These are phyloP conservation scores for Drosophila flavopinicola DNA, from an alignment of 2,888 invertebrate genomes.

Conservation along the genomic window DNA sequence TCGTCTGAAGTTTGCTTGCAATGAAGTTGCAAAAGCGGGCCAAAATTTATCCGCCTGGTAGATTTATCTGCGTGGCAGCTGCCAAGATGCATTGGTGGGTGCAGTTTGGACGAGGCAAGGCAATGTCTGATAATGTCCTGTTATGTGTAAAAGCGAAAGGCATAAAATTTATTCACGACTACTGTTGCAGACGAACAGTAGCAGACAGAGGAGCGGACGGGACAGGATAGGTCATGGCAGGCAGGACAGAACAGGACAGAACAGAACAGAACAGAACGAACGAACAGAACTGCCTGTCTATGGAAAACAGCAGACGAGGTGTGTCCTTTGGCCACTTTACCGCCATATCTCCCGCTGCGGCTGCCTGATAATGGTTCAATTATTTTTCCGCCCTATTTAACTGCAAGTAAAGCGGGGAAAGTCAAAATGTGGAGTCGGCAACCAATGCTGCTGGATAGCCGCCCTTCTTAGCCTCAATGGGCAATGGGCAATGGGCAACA, in stretches of 20 bases:
- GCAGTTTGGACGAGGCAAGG: no score
- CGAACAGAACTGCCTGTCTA: background rate
- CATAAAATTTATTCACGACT: background rate
- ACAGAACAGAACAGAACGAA: no score
- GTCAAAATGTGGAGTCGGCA: conserved; percentile 17
- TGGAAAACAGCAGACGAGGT: conserved; percentile 11
- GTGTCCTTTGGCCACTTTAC: conserved; percentile 8
- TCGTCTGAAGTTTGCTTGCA: no score
- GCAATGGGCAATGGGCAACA: conserved; percentile 5
- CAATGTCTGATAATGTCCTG: background rate
- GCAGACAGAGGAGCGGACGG: background rate
- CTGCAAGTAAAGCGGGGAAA: conserved; percentile 83
- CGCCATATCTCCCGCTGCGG: conserved; percentile 14
- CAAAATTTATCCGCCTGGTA: no score
- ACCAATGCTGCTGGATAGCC: background rate
- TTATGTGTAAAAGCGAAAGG: background rate
- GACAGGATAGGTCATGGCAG: background rate
- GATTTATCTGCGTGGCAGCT: background rate
- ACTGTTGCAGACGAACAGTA: background rate
- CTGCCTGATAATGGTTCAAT: conserved; percentile 86
- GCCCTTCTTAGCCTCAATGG: background rate
- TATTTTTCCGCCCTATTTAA: conserved; percentile 93
- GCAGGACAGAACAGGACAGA: background rate
- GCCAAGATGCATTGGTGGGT: background rate
- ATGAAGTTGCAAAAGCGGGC: no score